Percentiles rank a stretch among this genome's conserved stretches.
Evolutionary conservation across 2,113 vertebrate species (phyloP).

Genomic region (Grantiella picta): DNA sequence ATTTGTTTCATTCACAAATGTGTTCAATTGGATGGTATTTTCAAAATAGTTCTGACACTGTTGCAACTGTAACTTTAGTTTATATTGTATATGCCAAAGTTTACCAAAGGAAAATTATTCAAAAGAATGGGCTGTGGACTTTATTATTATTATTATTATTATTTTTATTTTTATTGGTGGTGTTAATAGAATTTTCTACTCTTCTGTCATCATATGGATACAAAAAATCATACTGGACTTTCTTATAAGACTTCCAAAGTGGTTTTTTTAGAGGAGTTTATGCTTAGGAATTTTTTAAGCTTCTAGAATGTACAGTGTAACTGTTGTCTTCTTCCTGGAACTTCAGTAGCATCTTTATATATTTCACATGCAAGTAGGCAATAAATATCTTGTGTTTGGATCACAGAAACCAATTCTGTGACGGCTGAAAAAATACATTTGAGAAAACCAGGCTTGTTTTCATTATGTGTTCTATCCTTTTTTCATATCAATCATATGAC

Average conservation of each 20-base stretch:
- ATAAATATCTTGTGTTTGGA: not conserved
- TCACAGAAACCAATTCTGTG: not conserved
- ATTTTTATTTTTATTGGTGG: not conserved
- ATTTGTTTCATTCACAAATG: not conserved
- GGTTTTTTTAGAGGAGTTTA: not conserved
- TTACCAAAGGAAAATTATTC: not conserved
- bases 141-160: not conserved
- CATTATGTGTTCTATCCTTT: not conserved
- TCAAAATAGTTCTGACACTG: not conserved
- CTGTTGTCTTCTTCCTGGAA: not conserved
- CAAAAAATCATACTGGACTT: not conserved
- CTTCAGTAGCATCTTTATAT: not conserved
- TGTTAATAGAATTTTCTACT: not conserved
- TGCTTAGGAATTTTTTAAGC: not conserved
- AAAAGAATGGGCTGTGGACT: not conserved
- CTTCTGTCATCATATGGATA: not conserved
- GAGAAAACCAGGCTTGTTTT: not conserved
- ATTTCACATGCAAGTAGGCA: not conserved
- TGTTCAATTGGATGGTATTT: not conserved
- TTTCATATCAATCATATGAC: not conserved
- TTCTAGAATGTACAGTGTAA: not conserved
- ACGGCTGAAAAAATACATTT: not conserved
- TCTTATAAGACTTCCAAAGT: not conserved
- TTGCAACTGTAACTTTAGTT: not conserved
- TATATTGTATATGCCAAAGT: not conserved